Base-by-base conservation (phyloP, 2,797 vertebrate species). In the Sardinella longiceps region DNA sequence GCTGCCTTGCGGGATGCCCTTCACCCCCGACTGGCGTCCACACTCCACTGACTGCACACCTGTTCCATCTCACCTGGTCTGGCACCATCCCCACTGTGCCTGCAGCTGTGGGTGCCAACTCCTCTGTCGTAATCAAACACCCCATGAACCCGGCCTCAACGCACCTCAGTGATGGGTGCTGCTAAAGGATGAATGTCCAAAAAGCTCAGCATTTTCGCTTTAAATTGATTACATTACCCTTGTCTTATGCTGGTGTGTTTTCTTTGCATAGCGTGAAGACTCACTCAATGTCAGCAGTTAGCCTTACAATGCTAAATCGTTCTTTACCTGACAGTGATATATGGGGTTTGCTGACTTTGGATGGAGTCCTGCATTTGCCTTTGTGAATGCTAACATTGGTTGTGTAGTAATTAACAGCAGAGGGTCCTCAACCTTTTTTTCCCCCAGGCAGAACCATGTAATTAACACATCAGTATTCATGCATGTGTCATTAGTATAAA, bases 11-110 rank as follows among this genome's bases (percentile, higher is more conserved):
- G 81, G 82, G 84, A 82, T 43, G 70, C 70, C 70, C 70, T 77
- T 74, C 48, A 28, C 46, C 74, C 48, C 51, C 45, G 46, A 74
- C 23, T 45, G 63, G 18, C 58, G 33, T 85, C 82, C 23, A 74
- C 30, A 50, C 85, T 84, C 43, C 80, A 60, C n/a, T 53, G 85
- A 86, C 56, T 80, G 83, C 85, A 86, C 85, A 87, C 85, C 85
- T 88, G 87, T 81, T 84, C 87, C 58, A 74, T 84, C 85, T 70
- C 45, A 84, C 83, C 56, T 60, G 82, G 23, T 9, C 56, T 30
- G 15, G 74, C 80, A 80, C 51, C 80, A 30, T 18, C 39, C 66
- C 80, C 15, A 56, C 84, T 86, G 84, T 66, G 85, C 83, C 81
- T 83, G 25, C 1, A 80, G 84, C 83, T 82, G 80, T 14, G 74